These are phyloP conservation scores for Zaprionus lineosus DNA, from an alignment of 2,888 invertebrate species.

Conservation along the genomic window DNA sequence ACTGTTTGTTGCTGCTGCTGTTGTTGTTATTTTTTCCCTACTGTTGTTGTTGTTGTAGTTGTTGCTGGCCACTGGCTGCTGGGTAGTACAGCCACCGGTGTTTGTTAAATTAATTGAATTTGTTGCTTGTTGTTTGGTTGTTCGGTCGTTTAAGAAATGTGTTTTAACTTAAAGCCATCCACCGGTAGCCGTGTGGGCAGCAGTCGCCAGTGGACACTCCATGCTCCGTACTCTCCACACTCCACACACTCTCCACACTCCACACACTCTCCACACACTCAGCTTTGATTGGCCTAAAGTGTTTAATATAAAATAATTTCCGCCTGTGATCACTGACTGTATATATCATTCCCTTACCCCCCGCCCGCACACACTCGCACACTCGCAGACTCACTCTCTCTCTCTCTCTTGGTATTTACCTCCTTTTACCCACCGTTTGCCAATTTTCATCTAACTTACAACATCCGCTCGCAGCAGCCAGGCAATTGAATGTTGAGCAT, in stretches of 20 bases:
- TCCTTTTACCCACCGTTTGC: no score
- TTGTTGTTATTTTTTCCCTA: no score
- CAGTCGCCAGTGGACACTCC: no score
- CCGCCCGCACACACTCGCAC: neutral
- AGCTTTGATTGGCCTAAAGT: conserved; percentile 56
- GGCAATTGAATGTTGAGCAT: conserved; percentile 61
- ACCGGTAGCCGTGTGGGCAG: neutral
- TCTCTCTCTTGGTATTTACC: no score
- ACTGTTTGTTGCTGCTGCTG: conserved; percentile 29
- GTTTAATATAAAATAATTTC: conserved; percentile 74
- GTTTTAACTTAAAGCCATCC: conserved; percentile 16
- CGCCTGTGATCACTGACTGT: conserved; percentile 45
- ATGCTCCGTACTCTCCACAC: no score
- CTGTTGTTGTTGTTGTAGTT: conserved; percentile 8
- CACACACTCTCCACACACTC: conserved; percentile 42
- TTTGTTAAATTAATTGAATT: conserved; percentile 72
- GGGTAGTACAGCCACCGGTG: conserved; percentile 43
- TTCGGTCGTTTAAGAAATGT: conserved; percentile 59
- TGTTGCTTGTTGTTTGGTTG: conserved; percentile 63
- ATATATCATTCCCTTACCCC: conserved; percentile 11
- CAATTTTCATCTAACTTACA: conserved; percentile 51
- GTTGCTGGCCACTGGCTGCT: conserved; percentile 5
- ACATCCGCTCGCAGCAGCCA: conserved; percentile 41
- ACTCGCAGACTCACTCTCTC: neutral
- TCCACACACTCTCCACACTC: no score